Conservation (phyloP, 2,797 vertebrate genomes). For the Microhierax caerulescens region DNA sequence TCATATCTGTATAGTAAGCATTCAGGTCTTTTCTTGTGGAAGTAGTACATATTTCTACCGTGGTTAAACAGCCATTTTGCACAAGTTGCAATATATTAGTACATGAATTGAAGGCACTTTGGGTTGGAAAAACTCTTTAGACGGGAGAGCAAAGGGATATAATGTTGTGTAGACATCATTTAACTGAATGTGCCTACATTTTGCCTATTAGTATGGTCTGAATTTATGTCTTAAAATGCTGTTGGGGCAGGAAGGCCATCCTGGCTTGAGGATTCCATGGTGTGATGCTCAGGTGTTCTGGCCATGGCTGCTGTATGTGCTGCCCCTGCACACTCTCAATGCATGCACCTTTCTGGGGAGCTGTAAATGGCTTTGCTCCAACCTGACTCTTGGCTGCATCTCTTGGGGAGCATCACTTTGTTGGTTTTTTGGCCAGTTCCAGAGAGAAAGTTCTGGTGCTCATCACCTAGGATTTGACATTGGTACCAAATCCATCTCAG, state of each 20-base stretch:
- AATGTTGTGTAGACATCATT: background rate
- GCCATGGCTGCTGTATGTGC: background rate
- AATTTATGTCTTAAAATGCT: background rate
- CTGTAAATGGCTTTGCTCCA: background rate
- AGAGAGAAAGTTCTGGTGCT: background rate
- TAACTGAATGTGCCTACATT: background rate
- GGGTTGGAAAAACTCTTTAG: background rate
- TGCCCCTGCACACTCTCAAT: background rate
- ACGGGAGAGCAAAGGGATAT: background rate
- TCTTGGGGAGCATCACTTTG: background rate
- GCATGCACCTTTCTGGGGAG: background rate
- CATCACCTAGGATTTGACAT: accelerated
- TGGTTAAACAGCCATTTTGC: background rate
- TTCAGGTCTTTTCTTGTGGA: background rate
- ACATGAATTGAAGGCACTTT: background rate
- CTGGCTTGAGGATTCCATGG: background rate
- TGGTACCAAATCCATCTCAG: accelerated
- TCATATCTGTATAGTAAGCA: background rate
- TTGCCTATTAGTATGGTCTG: background rate
- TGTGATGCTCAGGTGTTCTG: background rate
- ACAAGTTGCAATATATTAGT: background rate
- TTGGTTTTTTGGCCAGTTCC: background rate
- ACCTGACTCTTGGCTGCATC: background rate
- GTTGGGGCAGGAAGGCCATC: background rate
- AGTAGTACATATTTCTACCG: background rate